These are phyloP conservation scores for Sternarchorhynchus goeldii DNA, from an alignment of 2,797 vertebrate species.

Conservation along the genomic window DNA sequence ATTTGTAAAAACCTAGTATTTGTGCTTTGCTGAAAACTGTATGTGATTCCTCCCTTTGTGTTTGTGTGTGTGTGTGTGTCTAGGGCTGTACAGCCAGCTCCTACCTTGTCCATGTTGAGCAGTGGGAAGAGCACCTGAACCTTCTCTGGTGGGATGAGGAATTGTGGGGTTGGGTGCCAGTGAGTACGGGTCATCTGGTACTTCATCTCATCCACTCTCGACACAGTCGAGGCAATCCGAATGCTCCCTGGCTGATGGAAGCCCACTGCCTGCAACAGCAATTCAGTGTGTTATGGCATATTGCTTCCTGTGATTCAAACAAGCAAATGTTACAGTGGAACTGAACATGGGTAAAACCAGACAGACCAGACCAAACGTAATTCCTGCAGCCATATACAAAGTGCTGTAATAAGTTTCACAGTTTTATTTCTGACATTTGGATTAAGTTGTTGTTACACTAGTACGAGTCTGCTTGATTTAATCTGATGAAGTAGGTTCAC, in stretches of 20 bases:
- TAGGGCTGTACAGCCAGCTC: not conserved
- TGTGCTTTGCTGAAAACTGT: too few relatives aligned
- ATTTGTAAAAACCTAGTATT: too few relatives aligned
- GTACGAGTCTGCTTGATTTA: too few relatives aligned
- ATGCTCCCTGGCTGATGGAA: conserved; percentile 96
- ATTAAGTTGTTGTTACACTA: too few relatives aligned
- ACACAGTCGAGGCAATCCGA: conserved; percentile 85
- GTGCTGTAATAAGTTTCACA: too few relatives aligned
- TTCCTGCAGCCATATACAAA: too few relatives aligned
- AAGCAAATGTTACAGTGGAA: not conserved
- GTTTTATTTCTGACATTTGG: too few relatives aligned
- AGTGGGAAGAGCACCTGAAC: conserved; percentile 90
- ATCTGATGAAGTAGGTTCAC: too few relatives aligned
- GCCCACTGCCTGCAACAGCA: conserved; percentile 81
- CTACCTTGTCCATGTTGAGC: conserved; percentile 88
- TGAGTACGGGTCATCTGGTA: conserved; percentile 93
- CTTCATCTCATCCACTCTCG: conserved; percentile 92
- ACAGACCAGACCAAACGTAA: too few relatives aligned
- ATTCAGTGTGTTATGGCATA: not conserved
- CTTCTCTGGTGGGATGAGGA: conserved; percentile 86
- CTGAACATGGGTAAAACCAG: too few relatives aligned
- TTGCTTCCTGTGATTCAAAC: not conserved
- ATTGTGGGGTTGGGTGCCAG: conserved; percentile 89
- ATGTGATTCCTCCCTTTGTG: too few relatives aligned
- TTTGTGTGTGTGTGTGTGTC: too few relatives aligned